Base-by-base conservation (phyloP, 2,113 vertebrate species). In the Sturnus vulgaris region DNA sequence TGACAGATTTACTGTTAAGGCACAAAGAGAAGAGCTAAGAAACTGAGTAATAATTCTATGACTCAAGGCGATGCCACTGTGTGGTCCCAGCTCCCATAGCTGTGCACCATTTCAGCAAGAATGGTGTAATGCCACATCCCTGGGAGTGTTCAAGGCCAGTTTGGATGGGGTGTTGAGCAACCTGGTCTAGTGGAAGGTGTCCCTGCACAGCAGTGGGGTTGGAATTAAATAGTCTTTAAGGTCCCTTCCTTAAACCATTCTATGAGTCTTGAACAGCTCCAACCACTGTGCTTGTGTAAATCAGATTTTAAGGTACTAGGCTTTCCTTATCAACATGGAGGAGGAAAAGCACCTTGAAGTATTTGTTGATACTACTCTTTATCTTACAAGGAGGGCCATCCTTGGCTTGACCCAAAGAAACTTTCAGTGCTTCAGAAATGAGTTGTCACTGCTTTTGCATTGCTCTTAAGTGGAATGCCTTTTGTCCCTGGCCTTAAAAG, bases 51-150 rank as follows among this genome's bases (percentile, higher is more conserved):
- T 18, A 10, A 7, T 31, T 52, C 56, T 64, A 24, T 47, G n/a
- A 37, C 40, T 19, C 11, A 9, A 72, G 86, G 40, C 0, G 0
- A 35, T 76, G 49, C 25, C 37, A 44, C 27, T 5, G 6, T 27
- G 25, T 69, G 31, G 21, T 65, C 55, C 30, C 53, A 39, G 44
- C 33, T 82, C 37, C n/a, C 31, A 3, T 2, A 49, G 64, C 27
- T 80, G 28, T n/a, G 42, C 19, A 82, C 12, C 2, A 0, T 57
- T 82, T 78, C 60, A 40, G 16, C 24, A 35, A 44, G 59, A 66
- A 11, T 13, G 7, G 25, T 2, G 3, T 76, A 44, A 31, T 52
- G 21, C 31, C 35, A 50, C 25, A 22, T 52, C 46, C 44, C 33
- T 77, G 33, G 53, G 37, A 68, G 27, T 37, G 53, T 59, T 44